A percentile compares a stretch with the other conserved stretches of the same genome.
These are phyloP conservation scores for Drosophila tani DNA, from an alignment of 1,140 invertebrate species.

Conservation along the genomic window DNA sequence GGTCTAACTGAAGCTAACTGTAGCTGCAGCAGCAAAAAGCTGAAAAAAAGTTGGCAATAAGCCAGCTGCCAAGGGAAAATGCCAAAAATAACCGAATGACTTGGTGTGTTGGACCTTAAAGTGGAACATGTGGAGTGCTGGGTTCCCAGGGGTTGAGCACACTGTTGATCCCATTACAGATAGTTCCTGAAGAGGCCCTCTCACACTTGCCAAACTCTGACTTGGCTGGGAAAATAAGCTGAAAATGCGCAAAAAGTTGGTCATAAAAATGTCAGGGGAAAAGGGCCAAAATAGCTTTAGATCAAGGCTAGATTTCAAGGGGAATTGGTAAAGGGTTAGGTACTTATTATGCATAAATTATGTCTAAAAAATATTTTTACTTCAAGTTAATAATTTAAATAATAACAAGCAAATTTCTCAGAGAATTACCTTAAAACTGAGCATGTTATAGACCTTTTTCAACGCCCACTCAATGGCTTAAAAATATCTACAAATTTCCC, in stretches of 20 bases:
- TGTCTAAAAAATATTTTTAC: neutral
- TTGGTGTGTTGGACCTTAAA: slow-evolving; percentile 18
- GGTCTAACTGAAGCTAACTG: slow-evolving; percentile 51
- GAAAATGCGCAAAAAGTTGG: slow-evolving; percentile 14
- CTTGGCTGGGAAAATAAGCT: neutral
- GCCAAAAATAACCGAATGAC: slow-evolving; percentile 35
- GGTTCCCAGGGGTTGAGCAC: slow-evolving; percentile 29
- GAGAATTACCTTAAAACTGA: neutral
- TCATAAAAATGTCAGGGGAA: neutral
- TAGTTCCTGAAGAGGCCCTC: neutral
- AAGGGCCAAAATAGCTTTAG: neutral
- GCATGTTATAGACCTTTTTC: neutral
- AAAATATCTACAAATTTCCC: neutral
- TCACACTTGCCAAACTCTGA: neutral
- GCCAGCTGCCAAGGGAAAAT: slow-evolving; percentile 41
- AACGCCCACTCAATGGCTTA: neutral
- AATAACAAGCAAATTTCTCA: neutral
- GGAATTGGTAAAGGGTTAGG: neutral
- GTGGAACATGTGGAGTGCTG: slow-evolving; percentile 24
- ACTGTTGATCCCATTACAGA: slow-evolving; percentile 26
- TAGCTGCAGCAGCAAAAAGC: slow-evolving; percentile 20
- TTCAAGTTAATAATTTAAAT: neutral
- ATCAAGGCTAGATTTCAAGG: neutral
- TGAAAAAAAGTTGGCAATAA: slow-evolving; percentile 38
- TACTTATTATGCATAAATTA: neutral